Evolutionary conservation across 2,797 vertebrate genomes (phyloP).

Genomic region (Myotis myotis): DNA sequence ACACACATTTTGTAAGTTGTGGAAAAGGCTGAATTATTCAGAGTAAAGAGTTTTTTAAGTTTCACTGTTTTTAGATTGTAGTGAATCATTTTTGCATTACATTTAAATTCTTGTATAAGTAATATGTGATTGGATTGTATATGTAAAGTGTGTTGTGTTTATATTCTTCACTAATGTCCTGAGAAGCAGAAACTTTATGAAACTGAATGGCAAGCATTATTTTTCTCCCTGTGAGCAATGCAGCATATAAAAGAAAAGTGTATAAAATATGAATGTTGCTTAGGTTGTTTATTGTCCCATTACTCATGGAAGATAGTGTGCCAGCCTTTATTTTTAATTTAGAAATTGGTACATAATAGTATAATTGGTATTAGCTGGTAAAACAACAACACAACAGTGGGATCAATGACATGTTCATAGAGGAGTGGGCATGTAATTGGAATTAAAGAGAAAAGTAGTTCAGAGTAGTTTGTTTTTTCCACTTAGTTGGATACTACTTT

Average conservation of each 20-base stretch:
- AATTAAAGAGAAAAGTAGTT: not conserved
- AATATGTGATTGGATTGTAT: not conserved
- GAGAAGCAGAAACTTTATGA: not conserved
- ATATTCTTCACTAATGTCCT: not conserved
- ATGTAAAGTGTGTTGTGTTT: not conserved
- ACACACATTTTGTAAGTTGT: not conserved
- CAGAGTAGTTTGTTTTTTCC: constrained; percentile 16
- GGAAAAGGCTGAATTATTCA: not conserved
- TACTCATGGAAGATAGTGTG: not conserved
- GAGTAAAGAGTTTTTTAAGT: not conserved
- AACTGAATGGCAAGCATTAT: not conserved
- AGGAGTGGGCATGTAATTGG: not conserved
- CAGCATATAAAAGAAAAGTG: not conserved
- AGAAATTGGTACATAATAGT: not conserved
- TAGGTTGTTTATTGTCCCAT: not conserved
- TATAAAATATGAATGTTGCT: not conserved
- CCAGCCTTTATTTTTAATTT: constrained; percentile 40
- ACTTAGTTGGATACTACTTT: constrained; percentile 50
- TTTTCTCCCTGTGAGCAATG: not conserved
- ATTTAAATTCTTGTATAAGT: not conserved
- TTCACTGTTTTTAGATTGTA: not conserved
- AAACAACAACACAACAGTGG: not conserved
- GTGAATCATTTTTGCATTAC: not conserved
- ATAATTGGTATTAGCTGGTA: not conserved
- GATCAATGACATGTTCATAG: not conserved